Evolutionary conservation across 2,113 vertebrate genomes (phyloP).

Genomic region (Cinclus mexicanus): DNA sequence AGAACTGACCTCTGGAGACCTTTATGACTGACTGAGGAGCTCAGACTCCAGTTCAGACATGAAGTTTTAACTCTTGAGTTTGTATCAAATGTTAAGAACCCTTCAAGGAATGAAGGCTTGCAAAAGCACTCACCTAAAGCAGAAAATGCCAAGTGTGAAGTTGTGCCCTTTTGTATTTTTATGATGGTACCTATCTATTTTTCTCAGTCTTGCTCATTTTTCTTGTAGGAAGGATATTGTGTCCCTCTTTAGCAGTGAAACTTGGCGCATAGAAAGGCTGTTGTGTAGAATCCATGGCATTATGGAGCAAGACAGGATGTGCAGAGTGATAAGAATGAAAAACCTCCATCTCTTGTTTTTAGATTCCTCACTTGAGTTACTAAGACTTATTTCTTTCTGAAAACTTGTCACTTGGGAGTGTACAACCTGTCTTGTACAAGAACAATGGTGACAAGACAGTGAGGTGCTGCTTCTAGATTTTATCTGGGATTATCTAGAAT

Average conservation of each 20-base stretch:
- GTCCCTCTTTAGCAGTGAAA: neutral
- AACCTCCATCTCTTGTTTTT: neutral
- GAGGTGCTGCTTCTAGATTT: neutral
- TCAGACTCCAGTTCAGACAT: neutral
- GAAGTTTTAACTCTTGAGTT: neutral
- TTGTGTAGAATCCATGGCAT: neutral
- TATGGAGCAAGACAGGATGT: neutral
- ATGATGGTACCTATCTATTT: neutral
- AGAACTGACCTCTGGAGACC: neutral
- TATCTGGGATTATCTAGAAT: neutral
- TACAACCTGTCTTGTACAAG: neutral
- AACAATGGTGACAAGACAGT: neutral
- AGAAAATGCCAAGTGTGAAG: neutral
- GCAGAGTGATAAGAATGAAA: neutral
- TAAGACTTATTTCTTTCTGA: neutral
- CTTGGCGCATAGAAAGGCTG: neutral
- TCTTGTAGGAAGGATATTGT: neutral
- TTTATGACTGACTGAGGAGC: neutral
- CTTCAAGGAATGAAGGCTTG: neutral
- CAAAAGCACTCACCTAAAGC: neutral
- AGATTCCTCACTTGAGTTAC: neutral
- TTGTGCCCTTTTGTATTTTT: neutral
- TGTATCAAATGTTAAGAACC: neutral
- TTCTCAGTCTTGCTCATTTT: neutral
- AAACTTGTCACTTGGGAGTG: neutral